Evolutionary conservation across 2,113 vertebrate species (phyloP), one percentile per base, ranked within the genome.

Genomic region (Nansenia antarctica): DNA sequence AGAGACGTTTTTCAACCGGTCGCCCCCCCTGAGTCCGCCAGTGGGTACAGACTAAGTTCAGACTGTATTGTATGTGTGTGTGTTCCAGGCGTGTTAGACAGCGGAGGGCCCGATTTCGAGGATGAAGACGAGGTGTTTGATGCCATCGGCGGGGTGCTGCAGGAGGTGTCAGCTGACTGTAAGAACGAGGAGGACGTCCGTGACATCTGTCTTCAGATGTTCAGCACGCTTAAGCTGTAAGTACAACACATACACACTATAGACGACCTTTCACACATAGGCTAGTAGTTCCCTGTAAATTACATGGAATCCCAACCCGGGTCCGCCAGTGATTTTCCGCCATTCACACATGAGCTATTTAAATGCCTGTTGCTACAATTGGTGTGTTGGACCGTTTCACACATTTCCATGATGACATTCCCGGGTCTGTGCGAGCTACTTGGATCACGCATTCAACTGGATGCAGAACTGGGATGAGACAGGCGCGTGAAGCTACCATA

Each of bases 181-280:
- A 98, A 98, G 63, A 96, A 98, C 65, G 95, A 97, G 63, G 94
- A 94, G 0, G 93, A 96, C 72, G 90, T 99, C 72, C 87, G 94
- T 61, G 91, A 95, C 47, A 94, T 99, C 74, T 99, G 98, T 73
- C 90, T 95, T 71, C 94, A 95, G 85, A 96, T 99, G 94, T 99
- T 95, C 90, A 95, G 95, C 90, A 95, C 95, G 0, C 92, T 99
- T 39, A 93, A 94, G 69, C 87, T 98, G 97, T 98, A 83, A 89
- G 95, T 69, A 3, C 24, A 30, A 15, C 12, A 26, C 6, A 30
- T 20, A 55, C 20, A 15, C 32, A 18, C 20, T 15, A 30, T n/a
- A n/a, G 15, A 1, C 8, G 9, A 31, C 6, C 15, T 52, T 20
- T 12, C 2, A 31, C 5, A n/a, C n/a, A n/a, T n/a, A n/a, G n/a